These are phyloP conservation scores for Sorex araneus DNA, from an alignment of 2,113 vertebrate species.

Conservation along the genomic window DNA sequence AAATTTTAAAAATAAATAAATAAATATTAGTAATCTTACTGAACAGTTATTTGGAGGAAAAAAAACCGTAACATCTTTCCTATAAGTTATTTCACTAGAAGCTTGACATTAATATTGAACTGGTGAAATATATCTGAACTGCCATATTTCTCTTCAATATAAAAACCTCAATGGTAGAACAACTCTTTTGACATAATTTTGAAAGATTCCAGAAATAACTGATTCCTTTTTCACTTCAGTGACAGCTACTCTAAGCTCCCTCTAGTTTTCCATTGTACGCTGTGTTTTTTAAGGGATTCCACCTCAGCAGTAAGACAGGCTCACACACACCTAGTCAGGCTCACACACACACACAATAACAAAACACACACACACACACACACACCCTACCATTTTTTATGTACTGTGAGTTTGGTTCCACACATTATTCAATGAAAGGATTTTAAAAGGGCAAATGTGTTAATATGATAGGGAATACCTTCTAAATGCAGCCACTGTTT, in stretches of 20 bases:
- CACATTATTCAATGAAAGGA: not conserved
- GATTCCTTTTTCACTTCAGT: slow-evolving; percentile 57
- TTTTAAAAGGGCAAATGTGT: slow-evolving; percentile 53
- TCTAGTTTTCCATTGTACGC: slow-evolving; percentile 4
- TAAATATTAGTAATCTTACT: not conserved
- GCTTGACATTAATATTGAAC: slow-evolving; percentile 42
- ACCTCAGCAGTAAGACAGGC: slow-evolving; percentile 41
- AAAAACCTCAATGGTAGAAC: slow-evolving; percentile 63
- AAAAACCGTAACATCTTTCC: not conserved
- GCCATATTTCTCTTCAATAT: slow-evolving; percentile 61
- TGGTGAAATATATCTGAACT: slow-evolving; percentile 23
- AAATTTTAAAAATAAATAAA: not conserved
- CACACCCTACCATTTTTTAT: not conserved
- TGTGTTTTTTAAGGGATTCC: slow-evolving; percentile 40
- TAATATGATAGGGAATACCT: slow-evolving; percentile 46
- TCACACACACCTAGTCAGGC: not conserved
- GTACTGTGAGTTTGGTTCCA: not conserved
- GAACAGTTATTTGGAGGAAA: slow-evolving; percentile 51
- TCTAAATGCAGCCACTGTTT: slow-evolving; percentile 1
- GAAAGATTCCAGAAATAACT: slow-evolving; percentile 68
- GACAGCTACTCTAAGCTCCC: slow-evolving; percentile 20
- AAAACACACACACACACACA: no score
- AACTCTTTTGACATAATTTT: slow-evolving; percentile 48
- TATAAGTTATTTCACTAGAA: slow-evolving; percentile 53
- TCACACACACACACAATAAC: no score